A percentile compares a stretch with the other conserved stretches of the same genome.
Evolutionary conservation across 2,113 vertebrate species (phyloP).

Genomic region (Petaurus breviceps): DNA sequence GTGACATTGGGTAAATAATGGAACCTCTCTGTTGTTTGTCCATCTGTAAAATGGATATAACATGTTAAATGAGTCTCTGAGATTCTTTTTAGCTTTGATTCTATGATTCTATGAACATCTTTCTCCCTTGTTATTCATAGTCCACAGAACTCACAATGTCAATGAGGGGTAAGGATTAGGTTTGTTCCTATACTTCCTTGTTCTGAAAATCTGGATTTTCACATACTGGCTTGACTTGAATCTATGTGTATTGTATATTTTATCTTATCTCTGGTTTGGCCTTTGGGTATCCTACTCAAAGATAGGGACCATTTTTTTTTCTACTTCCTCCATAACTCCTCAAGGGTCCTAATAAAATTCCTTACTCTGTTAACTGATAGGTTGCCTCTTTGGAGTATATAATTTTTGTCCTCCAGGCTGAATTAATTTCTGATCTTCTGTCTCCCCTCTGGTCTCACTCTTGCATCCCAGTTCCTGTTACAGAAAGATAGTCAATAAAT

Average conservation of each 20-base stretch:
- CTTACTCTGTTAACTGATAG: neutral
- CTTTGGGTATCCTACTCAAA: neutral
- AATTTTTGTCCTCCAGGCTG: neutral
- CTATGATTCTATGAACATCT: neutral
- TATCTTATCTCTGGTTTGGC: neutral
- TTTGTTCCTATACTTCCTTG: neutral
- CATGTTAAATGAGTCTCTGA: neutral
- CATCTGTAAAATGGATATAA: neutral
- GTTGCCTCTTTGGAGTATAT: too few species aligned
- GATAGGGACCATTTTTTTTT: neutral
- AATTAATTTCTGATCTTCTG: neutral
- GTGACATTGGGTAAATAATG: neutral
- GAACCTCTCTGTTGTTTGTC: neutral
- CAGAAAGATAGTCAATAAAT: neutral
- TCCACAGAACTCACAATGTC: neutral
- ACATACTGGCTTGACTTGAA: neutral
- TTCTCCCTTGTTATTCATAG: too few species aligned
- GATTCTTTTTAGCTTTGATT: neutral
- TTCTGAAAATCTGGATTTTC: slow-evolving; percentile 18
- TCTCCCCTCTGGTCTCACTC: neutral
- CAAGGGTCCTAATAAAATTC: neutral
- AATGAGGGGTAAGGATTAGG: neutral
- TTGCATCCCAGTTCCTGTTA: neutral
- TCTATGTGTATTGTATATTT: neutral
- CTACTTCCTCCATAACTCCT: neutral